Evolutionary conservation across 64 coral and sea anemone genomes (phyloP), one percentile per base, ranked within the genome.

Genomic region (Dendronephthya gigantea): DNA sequence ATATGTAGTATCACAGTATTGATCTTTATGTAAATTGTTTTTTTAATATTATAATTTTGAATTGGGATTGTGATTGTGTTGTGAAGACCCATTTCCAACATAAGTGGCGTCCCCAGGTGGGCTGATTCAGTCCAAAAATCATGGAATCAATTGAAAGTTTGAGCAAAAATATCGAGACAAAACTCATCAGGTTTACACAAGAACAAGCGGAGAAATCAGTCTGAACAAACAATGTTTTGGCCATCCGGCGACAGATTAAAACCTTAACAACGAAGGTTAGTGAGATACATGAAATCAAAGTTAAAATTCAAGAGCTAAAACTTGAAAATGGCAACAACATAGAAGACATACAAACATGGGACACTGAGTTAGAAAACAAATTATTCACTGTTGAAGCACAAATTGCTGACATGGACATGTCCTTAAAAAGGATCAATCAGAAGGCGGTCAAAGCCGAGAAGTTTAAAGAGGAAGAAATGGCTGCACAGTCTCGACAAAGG

Each of bases 31-130:
- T 45, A 45, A 45, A 6, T 45, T 45, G 41, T 45, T 45, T 45
- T 45, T 45, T 45, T 4, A 6, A 45, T 45, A 45, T 45, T 45
- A 45, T 6, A 45, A 45, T 45, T 45, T 45, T 45, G 4, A 11
- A 45, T 45, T 45, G 41, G n/a, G n/a, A n/a, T n/a, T n/a, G n/a
- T n/a, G n/a, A n/a, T n/a, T 62, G 55, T 62, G 55, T 86, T 86
- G 33, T 62, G 51, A 40, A 65, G 40, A 65, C 39, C 85, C 86
- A 29, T 87, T 87, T 75, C 66, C 47, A 23, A 88, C 86, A 88
- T 81, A 51, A 88, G 86, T 88, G 86, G 86, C 27, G 38, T 16
- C 86, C 28, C 43, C 47, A 47, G 37, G 45, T 33, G 86, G 86
- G 33, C 68, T 56, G 22, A 81, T 51, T 81, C 48, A 81, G 39